Evolutionary conservation across 2,113 vertebrate species (phyloP).

Genomic region (Gallinago undulata): DNA sequence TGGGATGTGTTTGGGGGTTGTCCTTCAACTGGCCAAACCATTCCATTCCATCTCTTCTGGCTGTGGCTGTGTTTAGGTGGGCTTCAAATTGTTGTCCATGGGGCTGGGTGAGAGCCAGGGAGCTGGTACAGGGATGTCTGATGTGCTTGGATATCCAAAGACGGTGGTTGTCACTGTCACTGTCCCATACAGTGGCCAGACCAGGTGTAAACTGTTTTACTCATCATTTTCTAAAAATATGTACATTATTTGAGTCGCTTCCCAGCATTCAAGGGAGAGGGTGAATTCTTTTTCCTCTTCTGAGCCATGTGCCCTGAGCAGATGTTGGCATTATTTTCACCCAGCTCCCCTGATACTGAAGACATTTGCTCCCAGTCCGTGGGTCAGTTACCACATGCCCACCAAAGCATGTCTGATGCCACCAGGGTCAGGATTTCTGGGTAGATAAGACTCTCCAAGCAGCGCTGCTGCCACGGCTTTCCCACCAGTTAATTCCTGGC

Average conservation of each 20-base stretch:
- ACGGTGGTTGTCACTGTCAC: fast-evolving
- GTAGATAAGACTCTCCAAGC: fast-evolving
- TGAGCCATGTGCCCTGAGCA: fast-evolving
- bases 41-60: fast-evolving
- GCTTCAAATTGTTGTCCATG: neutral
- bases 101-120: neutral
- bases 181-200: fast-evolving
- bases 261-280: fast-evolving
- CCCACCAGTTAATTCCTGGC: neutral
- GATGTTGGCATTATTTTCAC: fast-evolving
- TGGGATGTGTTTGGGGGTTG: fast-evolving
- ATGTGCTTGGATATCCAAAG: fast-evolving
- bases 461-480: neutral
- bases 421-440: neutral
- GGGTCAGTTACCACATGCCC: neutral
- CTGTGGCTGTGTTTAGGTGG: fast-evolving
- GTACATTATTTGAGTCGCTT: fast-evolving
- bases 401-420: neutral
- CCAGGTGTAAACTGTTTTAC: neutral
- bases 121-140: neutral
- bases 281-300: neutral
- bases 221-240: neutral
- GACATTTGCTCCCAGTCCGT: fast-evolving
- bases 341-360: fast-evolving
- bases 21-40: fast-evolving